Percentiles rank a stretch among this genome's conserved stretches.
These are phyloP conservation scores for Iselma pallidipennis DNA, from an alignment of 2,888 invertebrate genomes.

Conservation along the genomic window DNA sequence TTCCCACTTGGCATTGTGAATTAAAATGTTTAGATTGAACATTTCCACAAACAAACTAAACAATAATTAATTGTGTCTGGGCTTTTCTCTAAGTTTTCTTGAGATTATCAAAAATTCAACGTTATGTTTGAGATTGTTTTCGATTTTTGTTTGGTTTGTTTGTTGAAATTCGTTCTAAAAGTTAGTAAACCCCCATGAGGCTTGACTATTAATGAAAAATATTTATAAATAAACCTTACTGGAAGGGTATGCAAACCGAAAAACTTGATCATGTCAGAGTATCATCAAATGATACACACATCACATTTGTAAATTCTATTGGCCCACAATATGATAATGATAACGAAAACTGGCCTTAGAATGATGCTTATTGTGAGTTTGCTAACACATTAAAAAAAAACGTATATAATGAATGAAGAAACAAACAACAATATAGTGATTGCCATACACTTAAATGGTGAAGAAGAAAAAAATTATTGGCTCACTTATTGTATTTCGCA, in stretches of 20 bases:
- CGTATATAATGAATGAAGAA: not conserved
- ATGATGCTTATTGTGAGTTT: slow-evolving; percentile 46
- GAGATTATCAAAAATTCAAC: not conserved
- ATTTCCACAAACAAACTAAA: slow-evolving; percentile 35
- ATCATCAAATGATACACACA: slow-evolving; percentile 22
- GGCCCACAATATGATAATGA: not conserved
- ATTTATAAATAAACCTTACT: slow-evolving; percentile 44
- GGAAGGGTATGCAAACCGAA: slow-evolving; percentile 53
- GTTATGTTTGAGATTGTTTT: not conserved
- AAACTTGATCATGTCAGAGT: slow-evolving; percentile 37
- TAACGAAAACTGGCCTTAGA: slow-evolving; percentile 21
- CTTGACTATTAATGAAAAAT: slow-evolving; percentile 37
- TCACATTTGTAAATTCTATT: slow-evolving; percentile 40
- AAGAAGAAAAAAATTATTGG: slow-evolving; percentile 47
- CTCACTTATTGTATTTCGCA: slow-evolving; percentile 52
- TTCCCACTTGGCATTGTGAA: slow-evolving; percentile 40
- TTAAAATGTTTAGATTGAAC: slow-evolving; percentile 34
- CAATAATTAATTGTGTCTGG: not conserved
- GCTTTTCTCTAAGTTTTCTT: not conserved
- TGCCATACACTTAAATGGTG: slow-evolving; percentile 41
- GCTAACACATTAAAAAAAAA: slow-evolving; percentile 40
- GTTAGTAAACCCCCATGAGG: slow-evolving; percentile 48
- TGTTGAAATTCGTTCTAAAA: slow-evolving; percentile 12
- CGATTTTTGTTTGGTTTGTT: slow-evolving; percentile 9
- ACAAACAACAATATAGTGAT: slow-evolving; percentile 44